phyloP scores from a whole-genome alignment of 2,797 vertebrate species.

The Hydrophis major region DNA sequence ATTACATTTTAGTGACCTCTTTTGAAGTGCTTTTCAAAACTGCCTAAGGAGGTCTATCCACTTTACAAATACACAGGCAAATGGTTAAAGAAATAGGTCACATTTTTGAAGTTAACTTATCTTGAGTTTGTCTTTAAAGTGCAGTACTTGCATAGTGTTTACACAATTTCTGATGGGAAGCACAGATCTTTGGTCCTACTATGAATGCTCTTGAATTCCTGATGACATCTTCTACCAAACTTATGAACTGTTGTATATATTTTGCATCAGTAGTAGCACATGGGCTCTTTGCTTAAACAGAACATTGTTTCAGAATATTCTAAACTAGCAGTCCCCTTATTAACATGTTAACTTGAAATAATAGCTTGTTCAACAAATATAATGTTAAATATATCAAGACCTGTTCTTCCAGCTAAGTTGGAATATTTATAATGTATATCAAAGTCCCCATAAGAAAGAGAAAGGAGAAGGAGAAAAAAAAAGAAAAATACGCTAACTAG shows the following conservation, averaged over 20 bases:
- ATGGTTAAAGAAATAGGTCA: slow-evolving; percentile 13
- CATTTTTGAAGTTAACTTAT: background rate
- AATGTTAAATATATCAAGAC: background rate
- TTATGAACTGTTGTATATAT: background rate
- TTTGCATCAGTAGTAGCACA: background rate
- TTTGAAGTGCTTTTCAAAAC: background rate
- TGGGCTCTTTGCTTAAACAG: background rate
- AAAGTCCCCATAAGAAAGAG: background rate
- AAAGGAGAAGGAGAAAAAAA: background rate
- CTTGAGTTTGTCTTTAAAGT: slow-evolving; percentile 11
- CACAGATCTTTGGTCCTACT: background rate
- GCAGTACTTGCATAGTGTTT: background rate
- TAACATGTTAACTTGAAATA: background rate
- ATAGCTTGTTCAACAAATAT: background rate
- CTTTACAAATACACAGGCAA: background rate
- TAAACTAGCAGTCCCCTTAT: background rate
- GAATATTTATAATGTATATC: background rate
- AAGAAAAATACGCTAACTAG: too few species aligned
- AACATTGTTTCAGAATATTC: background rate
- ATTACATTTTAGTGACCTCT: slow-evolving; percentile 14
- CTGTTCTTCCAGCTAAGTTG: background rate
- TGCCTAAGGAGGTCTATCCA: background rate
- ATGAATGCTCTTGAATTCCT: background rate
- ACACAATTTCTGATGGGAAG: background rate
- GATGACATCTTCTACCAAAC: background rate